Conservation (phyloP, 2,888 invertebrate species). For the Thera obeliscata region DNA sequence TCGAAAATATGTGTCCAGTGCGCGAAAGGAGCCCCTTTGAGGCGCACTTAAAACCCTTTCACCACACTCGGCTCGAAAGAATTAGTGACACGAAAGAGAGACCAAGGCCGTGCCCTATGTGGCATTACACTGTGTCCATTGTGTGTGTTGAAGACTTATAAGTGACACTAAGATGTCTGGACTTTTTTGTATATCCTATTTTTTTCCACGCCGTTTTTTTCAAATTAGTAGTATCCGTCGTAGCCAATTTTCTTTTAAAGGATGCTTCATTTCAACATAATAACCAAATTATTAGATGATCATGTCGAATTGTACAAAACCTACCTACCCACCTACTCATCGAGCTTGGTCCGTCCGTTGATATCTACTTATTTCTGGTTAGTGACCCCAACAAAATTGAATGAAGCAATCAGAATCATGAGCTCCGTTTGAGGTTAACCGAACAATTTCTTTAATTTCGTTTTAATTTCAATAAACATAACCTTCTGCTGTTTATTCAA, state of each 20-base stretch:
- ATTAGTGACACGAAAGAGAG: too few species aligned
- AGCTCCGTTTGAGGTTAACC: slow-evolving; percentile 66
- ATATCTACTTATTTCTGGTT: slow-evolving; percentile 34
- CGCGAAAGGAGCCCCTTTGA: too few species aligned
- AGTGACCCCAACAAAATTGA: slow-evolving; percentile 36
- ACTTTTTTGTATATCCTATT: too few species aligned
- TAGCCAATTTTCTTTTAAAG: neutral
- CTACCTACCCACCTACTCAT: slow-evolving; percentile 3
- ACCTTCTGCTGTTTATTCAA: slow-evolving; percentile 20
- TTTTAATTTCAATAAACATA: slow-evolving; percentile 70
- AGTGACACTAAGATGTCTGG: too few species aligned
- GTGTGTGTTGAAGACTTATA: too few species aligned
- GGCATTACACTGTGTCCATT: too few species aligned
- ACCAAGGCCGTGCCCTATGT: too few species aligned
- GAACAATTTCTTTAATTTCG: slow-evolving; percentile 69
- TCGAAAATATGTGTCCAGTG: too few species aligned
- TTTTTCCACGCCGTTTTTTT: neutral
- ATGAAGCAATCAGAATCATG: slow-evolving; percentile 42
- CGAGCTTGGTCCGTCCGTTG: slow-evolving; percentile 8
- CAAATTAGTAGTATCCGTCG: neutral
- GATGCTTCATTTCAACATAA: neutral
- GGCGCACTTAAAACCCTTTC: too few species aligned
- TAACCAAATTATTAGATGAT: slow-evolving; percentile 3
- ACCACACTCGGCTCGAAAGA: too few species aligned
- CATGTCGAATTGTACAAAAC: slow-evolving; percentile 16